Conservation (phyloP, 2,797 vertebrate genomes). For the Diplodus puntazzo region DNA sequence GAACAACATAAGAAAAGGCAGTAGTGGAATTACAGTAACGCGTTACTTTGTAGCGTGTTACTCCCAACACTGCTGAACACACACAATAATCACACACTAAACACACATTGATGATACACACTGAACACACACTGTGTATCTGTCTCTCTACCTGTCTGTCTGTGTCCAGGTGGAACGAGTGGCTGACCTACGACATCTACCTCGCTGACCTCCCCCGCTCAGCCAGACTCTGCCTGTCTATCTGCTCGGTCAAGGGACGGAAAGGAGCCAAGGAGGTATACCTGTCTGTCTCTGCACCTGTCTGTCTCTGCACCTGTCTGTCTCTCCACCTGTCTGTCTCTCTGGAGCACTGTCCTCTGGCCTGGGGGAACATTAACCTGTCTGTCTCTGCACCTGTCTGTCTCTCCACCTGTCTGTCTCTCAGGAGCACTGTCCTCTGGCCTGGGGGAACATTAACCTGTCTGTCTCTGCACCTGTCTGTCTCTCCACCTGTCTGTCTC, state of each 20-base stretch:
- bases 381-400: no score
- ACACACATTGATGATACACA: background rate
- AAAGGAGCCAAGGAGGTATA: slow-evolving; percentile 75
- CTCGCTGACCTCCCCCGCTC: slow-evolving; percentile 73
- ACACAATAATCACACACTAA: no score
- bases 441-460: no score
- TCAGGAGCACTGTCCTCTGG: no score
- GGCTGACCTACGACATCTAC: slow-evolving; percentile 80
- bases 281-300: background rate
- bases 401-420: no score
- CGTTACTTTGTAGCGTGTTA: no score
- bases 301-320: no score
- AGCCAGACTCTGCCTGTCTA: slow-evolving; percentile 73
- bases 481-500: no score
- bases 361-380: no score
- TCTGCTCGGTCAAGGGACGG: slow-evolving; percentile 79
- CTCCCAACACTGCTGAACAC: background rate
- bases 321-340: background rate
- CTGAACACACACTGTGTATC: background rate
- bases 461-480: no score
- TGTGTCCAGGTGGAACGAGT: slow-evolving; percentile 76
- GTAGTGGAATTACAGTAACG: no score
- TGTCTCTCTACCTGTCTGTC: slow-evolving; percentile 4
- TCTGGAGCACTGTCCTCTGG: slow-evolving; percentile 69
- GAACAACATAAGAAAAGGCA: no score